Percentiles rank a stretch among this genome's conserved stretches.
Evolutionary conservation across 2,888 invertebrate species (phyloP).

Genomic region (Nemoura dubitans): DNA sequence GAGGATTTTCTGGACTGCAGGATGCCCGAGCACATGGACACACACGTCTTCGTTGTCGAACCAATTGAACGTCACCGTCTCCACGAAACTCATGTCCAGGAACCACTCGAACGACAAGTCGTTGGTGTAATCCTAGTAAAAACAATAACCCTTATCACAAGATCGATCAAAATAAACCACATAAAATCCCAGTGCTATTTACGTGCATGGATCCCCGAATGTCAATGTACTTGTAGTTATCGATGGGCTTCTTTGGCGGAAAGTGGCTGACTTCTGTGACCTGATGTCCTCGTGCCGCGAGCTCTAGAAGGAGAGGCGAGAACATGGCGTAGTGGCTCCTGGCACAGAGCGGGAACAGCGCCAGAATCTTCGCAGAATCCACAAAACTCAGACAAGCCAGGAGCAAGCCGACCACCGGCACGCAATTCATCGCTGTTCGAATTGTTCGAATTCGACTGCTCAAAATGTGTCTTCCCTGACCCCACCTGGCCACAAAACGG

Average conservation of each 20-base stretch:
- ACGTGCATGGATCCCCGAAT: conserved; percentile 27
- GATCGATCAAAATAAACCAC: neutral
- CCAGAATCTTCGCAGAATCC: conserved; percentile 59
- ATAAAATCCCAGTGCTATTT: neutral
- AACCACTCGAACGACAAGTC: neutral
- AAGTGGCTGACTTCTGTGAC: conserved; percentile 63
- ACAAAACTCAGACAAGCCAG: neutral
- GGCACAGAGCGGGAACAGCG: conserved; percentile 62
- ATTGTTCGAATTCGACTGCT: too few relatives aligned
- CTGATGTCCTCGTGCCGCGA: conserved; percentile 65
- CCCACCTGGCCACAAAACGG: too few relatives aligned
- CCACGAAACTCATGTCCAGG: neutral
- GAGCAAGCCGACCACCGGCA: neutral
- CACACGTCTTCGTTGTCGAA: neutral
- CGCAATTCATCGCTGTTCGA: neutral
- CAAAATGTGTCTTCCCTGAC: too few relatives aligned
- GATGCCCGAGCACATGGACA: conserved; percentile 22
- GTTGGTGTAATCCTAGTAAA: neutral
- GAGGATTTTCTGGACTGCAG: conserved; percentile 27
- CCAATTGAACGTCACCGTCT: neutral
- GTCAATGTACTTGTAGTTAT: conserved; percentile 57
- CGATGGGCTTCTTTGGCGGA: conserved; percentile 58
- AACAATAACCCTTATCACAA: neutral
- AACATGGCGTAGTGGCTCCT: conserved; percentile 64
- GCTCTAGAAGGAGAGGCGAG: conserved; percentile 62